Percentiles rank a stretch among this genome's conserved stretches.
Evolutionary conservation across 2,797 vertebrate genomes (phyloP).

Genomic region (Enteromius afrohamiltoni): DNA sequence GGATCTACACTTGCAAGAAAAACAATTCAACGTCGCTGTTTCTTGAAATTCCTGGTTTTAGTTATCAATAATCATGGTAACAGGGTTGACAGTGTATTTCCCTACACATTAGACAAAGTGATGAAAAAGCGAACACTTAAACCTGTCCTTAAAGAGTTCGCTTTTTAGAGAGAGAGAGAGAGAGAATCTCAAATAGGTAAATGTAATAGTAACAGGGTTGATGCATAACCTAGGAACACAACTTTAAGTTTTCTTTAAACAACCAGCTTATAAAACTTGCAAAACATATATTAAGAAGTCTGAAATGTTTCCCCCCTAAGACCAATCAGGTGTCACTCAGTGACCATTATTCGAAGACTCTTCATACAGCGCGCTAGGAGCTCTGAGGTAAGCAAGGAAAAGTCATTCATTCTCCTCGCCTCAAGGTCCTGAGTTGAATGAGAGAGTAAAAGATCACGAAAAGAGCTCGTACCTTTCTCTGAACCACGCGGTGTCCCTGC

Average conservation of each 20-base stretch:
- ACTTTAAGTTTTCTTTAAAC: background rate
- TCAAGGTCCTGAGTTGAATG: slow-evolving; percentile 38
- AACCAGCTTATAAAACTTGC: background rate
- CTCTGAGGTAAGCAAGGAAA: slow-evolving; percentile 57
- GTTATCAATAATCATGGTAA: background rate
- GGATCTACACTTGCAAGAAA: background rate
- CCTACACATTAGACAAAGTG: background rate
- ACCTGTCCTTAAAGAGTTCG: background rate
- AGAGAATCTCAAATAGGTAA: background rate
- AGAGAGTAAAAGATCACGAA: slow-evolving; percentile 31
- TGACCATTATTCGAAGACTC: slow-evolving; percentile 4
- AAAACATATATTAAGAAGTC: background rate
- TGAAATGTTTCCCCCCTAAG: background rate
- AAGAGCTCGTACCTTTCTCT: slow-evolving; percentile 84
- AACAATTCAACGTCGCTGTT: background rate
- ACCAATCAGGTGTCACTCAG: slow-evolving; percentile 5
- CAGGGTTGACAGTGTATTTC: background rate
- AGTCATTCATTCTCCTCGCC: slow-evolving; percentile 77
- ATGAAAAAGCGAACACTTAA: background rate
- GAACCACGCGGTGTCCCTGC: slow-evolving; percentile 81
- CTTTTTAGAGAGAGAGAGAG: background rate
- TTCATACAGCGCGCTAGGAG: slow-evolving; percentile 62
- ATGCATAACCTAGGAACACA: background rate
- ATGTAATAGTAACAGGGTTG: background rate
- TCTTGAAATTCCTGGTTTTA: too few relatives aligned